These are phyloP conservation scores for Sturnira hondurensis DNA, from an alignment of 2,113 vertebrate species.

Conservation along the genomic window DNA sequence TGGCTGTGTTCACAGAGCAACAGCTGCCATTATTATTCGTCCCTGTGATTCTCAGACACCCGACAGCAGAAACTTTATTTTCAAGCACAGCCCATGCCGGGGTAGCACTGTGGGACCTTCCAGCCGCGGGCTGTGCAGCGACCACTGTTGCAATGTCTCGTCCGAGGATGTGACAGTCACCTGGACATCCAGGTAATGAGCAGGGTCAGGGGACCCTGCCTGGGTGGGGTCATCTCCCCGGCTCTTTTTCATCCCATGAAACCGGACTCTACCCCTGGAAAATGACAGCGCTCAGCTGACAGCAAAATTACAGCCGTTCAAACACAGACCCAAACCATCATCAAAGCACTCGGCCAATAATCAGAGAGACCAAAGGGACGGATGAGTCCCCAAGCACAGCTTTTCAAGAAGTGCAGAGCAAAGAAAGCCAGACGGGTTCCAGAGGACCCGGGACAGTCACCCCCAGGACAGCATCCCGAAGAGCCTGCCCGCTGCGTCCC, in stretches of 20 bases:
- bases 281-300: background rate
- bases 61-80: fast-evolving
- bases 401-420: background rate
- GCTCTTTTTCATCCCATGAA: background rate
- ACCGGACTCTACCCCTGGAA: background rate
- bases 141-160: background rate
- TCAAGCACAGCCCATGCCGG: fast-evolving
- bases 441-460: fast-evolving
- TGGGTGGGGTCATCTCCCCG: background rate
- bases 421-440: fast-evolving
- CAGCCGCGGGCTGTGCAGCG: background rate
- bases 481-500: no score
- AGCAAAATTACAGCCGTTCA: background rate
- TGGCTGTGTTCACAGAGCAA: fast-evolving
- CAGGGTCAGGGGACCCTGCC: fast-evolving
- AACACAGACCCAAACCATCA: background rate
- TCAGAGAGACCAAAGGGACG: background rate
- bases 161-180: fast-evolving
- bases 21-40: fast-evolving
- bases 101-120: fast-evolving
- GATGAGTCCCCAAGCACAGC: background rate
- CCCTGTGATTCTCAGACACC: fast-evolving
- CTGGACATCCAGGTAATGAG: background rate
- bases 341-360: background rate
- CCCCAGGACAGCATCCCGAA: fast-evolving